These are phyloP conservation scores for Drosophila chauvacae DNA, from an alignment of 1,140 invertebrate species.

Conservation along the genomic window DNA sequence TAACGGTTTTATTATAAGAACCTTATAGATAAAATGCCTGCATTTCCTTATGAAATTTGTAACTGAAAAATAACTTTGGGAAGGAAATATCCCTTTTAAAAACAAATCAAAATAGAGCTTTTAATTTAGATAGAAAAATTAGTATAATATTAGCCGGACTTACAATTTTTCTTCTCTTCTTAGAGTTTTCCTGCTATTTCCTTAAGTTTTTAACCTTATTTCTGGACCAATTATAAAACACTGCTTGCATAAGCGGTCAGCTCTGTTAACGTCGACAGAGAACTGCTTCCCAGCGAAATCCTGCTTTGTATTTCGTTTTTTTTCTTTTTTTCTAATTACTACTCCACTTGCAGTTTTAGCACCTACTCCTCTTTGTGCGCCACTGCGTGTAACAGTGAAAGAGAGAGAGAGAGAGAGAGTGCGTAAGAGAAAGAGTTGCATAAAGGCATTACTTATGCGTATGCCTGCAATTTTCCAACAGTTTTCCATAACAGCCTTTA, in stretches of 20 bases:
- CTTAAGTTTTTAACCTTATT: neutral
- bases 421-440: neutral
- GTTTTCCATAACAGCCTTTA: constrained; percentile 10
- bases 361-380: constrained; percentile 14
- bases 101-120: too few species aligned
- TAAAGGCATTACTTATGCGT: constrained; percentile 15
- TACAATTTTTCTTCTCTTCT: neutral
- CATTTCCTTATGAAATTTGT: too few species aligned
- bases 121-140: too few species aligned
- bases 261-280: neutral
- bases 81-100: too few species aligned
- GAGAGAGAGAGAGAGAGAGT: neutral
- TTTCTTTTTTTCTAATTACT: constrained; percentile 22
- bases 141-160: neutral
- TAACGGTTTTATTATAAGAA: too few species aligned
- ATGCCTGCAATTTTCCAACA: constrained; percentile 27
- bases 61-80: too few species aligned
- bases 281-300: neutral
- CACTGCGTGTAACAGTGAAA: neutral
- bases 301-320: neutral
- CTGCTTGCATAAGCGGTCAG: neutral
- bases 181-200: neutral
- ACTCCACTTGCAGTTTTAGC: constrained; percentile 29
- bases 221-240: neutral
- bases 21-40: too few species aligned